A percentile compares a stretch with the other conserved stretches of the same genome.
These are phyloP conservation scores for Xanthia icteritia DNA, from an alignment of 2,888 invertebrate species.

Conservation along the genomic window DNA sequence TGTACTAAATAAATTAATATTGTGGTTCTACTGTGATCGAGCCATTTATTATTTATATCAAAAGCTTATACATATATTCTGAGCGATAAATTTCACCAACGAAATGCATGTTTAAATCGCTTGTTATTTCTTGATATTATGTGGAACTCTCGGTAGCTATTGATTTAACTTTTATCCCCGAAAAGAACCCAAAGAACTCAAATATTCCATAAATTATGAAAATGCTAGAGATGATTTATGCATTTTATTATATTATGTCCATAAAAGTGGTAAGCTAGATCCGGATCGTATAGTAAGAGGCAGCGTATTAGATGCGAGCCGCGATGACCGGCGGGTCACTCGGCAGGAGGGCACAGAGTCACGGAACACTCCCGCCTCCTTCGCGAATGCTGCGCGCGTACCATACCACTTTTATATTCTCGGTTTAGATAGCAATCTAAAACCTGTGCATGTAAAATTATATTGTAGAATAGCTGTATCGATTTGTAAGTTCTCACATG, in stretches of 20 bases:
- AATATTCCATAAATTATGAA: slow-evolving; percentile 5
- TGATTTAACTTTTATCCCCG: background rate
- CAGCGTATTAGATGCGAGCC: slow-evolving; percentile 75
- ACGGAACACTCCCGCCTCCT: slow-evolving; percentile 71
- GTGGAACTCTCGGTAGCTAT: slow-evolving; percentile 2
- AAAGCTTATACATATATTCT: background rate
- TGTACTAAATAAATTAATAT: no score
- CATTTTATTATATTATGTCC: slow-evolving; percentile 42
- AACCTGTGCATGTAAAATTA: slow-evolving; percentile 67
- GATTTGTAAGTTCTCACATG: slow-evolving; percentile 80
- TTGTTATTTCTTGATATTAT: background rate
- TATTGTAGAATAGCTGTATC: slow-evolving; percentile 66
- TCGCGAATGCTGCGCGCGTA: slow-evolving; percentile 72
- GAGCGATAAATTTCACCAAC: slow-evolving; percentile 9
- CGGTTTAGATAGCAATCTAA: slow-evolving; percentile 71
- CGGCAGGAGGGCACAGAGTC: slow-evolving; percentile 74
- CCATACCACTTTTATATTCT: slow-evolving; percentile 73
- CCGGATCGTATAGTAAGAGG: slow-evolving; percentile 70
- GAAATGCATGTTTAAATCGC: background rate
- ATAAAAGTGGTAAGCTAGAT: slow-evolving; percentile 65
- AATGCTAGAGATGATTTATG: slow-evolving; percentile 21
- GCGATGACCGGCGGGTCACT: slow-evolving; percentile 80
- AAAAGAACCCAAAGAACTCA: background rate
- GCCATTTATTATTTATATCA: slow-evolving; percentile 16
- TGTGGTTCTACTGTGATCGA: background rate